phyloP scores from a whole-genome alignment of 2,113 vertebrate genomes.

The Copsychus sechellarum region DNA sequence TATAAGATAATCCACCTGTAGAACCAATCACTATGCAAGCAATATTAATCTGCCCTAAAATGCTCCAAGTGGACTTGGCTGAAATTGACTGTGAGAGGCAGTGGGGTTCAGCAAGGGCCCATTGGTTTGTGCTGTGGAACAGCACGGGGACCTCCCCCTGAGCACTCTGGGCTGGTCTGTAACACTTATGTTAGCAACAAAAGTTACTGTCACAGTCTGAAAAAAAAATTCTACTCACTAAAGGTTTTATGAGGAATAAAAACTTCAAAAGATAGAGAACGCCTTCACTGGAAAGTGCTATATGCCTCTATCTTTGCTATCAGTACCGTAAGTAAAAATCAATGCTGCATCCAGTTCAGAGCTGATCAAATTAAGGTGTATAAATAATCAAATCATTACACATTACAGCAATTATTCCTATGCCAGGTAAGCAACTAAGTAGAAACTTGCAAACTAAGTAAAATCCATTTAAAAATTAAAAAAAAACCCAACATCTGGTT shows the following conservation, averaged over 20 bases:
- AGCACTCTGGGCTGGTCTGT: not conserved
- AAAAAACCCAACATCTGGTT: not conserved
- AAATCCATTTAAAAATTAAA: not conserved
- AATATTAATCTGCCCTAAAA: not conserved
- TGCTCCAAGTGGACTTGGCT: not conserved
- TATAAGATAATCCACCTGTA: not conserved
- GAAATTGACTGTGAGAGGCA: not conserved
- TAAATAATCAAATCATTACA: not conserved
- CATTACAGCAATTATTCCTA: not conserved
- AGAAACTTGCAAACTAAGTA: not conserved
- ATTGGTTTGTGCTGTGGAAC: not conserved
- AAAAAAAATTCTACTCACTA: not conserved
- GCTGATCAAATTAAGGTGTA: not conserved
- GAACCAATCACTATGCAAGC: not conserved
- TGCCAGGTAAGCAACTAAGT: not conserved
- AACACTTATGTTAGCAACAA: not conserved
- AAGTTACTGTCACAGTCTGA: not conserved
- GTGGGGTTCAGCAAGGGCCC: not conserved
- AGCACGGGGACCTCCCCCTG: fast-evolving
- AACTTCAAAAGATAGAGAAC: not conserved
- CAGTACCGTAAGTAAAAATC: not conserved
- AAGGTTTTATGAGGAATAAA: not conserved
- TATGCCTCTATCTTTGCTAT: not conserved
- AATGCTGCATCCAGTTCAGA: not conserved
- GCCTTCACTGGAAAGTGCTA: not conserved